Conservation (phyloP, 2,888 invertebrate genomes). For the Eupithecia abbreviata region DNA sequence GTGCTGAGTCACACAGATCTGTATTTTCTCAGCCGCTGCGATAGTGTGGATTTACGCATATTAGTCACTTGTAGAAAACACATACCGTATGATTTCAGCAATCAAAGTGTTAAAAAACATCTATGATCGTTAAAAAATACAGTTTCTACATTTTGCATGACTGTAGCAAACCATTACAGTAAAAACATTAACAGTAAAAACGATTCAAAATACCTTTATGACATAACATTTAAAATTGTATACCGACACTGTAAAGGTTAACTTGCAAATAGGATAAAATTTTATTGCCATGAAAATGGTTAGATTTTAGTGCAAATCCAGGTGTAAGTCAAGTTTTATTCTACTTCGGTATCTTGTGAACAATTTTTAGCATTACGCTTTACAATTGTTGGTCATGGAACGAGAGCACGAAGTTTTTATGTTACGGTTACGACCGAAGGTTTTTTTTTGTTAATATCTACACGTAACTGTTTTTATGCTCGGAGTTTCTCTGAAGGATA, state of each 20-base stretch:
- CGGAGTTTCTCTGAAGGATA: no score
- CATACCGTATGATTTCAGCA: no score
- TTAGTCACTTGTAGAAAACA: no score
- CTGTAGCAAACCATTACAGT: not conserved
- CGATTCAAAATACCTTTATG: slow-evolving; percentile 41
- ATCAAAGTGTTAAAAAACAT: no score
- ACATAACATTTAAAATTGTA: slow-evolving; percentile 39
- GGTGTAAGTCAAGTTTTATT: slow-evolving; percentile 31
- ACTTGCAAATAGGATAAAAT: slow-evolving; percentile 42
- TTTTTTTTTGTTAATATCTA: not conserved
- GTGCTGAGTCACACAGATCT: no score
- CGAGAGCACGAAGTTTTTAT: slow-evolving; percentile 5
- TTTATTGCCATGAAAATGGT: slow-evolving; percentile 40
- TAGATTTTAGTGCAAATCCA: slow-evolving; percentile 40
- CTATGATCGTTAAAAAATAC: not conserved
- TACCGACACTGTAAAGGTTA: slow-evolving; percentile 38
- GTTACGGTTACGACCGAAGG: not conserved
- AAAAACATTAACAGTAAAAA: slow-evolving; percentile 16
- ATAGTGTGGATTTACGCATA: no score
- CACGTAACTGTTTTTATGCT: no score
- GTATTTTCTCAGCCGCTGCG: no score
- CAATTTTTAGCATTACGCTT: slow-evolving; percentile 22
- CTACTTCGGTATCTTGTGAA: slow-evolving; percentile 16
- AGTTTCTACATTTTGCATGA: not conserved
- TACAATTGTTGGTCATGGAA: slow-evolving; percentile 24